A percentile compares a stretch with the other conserved stretches of the same genome.
Conservation (phyloP, 2,797 vertebrate species). For the Manis crassicaudata region DNA sequence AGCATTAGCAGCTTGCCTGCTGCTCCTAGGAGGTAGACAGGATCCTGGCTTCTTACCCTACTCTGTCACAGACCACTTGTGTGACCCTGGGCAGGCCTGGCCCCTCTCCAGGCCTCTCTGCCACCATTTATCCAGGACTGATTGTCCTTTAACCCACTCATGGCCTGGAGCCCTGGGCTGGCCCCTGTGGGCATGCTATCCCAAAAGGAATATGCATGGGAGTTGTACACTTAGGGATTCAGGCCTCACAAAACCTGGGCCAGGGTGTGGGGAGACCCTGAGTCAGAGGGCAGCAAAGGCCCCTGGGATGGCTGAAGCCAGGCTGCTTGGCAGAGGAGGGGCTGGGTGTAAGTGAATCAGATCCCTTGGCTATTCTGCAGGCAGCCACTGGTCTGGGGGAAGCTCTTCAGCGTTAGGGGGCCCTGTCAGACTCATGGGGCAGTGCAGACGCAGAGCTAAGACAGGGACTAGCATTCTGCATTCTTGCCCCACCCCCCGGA, state of each 20-base stretch:
- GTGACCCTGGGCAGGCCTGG: not conserved
- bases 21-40: not conserved
- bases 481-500: not conserved
- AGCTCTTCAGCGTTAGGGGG: not conserved
- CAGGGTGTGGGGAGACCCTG: not conserved
- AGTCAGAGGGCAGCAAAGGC: not conserved
- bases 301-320: not conserved
- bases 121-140: not conserved
- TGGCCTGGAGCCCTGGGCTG: not conserved
- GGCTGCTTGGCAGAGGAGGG: not conserved
- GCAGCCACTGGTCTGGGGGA: not conserved
- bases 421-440: not conserved
- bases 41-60: not conserved
- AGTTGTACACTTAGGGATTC: not conserved
- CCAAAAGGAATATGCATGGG: not conserved
- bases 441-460: not conserved
- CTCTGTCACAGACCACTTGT: not conserved
- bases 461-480: not conserved
- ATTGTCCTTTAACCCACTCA: not conserved
- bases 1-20: not conserved
- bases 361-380: not conserved
- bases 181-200: not conserved
- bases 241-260: not conserved
- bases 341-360: not conserved
- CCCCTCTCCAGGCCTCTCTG: not conserved